Conservation (phyloP, 2,888 invertebrate species). For the Ophioninae sp. region DNA sequence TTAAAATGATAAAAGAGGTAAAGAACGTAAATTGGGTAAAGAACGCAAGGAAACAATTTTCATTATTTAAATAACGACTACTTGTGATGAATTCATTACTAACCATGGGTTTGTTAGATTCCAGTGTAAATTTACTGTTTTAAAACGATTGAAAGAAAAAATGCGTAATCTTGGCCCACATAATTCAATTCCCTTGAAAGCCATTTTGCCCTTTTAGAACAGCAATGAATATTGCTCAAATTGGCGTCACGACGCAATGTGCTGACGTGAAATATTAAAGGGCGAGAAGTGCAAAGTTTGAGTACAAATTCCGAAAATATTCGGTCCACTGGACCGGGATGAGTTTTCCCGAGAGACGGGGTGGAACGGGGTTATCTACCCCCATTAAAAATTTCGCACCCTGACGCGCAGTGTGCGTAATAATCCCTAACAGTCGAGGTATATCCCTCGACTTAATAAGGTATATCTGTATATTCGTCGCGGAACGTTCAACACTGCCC, state of each 20-base stretch:
- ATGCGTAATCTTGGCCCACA: no score
- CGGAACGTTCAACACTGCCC: slow-evolving; percentile 29
- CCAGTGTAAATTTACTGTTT: no score
- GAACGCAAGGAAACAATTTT: no score
- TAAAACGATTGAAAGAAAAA: no score
- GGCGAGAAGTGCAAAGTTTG: slow-evolving; percentile 26
- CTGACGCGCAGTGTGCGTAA: slow-evolving; percentile 49
- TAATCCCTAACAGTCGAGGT: slow-evolving; percentile 22
- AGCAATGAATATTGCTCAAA: slow-evolving; percentile 23
- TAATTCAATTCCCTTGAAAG: not conserved
- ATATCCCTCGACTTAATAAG: not conserved
- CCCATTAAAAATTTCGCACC: slow-evolving; percentile 53
- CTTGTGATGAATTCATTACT: no score
- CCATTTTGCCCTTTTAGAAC: not conserved
- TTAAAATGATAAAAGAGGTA: no score
- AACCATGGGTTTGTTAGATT: no score
- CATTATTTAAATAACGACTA: no score
- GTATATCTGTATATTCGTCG: slow-evolving; percentile 17
- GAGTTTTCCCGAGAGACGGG: slow-evolving; percentile 42
- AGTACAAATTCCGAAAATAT: slow-evolving; percentile 48
- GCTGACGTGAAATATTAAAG: slow-evolving; percentile 17
- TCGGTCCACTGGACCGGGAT: slow-evolving; percentile 47
- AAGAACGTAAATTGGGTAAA: no score
- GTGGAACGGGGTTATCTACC: slow-evolving; percentile 32
- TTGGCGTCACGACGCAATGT: slow-evolving; percentile 33